Evolutionary conservation across 2,113 vertebrate genomes (phyloP).

Genomic region (Panurus biarmicus): DNA sequence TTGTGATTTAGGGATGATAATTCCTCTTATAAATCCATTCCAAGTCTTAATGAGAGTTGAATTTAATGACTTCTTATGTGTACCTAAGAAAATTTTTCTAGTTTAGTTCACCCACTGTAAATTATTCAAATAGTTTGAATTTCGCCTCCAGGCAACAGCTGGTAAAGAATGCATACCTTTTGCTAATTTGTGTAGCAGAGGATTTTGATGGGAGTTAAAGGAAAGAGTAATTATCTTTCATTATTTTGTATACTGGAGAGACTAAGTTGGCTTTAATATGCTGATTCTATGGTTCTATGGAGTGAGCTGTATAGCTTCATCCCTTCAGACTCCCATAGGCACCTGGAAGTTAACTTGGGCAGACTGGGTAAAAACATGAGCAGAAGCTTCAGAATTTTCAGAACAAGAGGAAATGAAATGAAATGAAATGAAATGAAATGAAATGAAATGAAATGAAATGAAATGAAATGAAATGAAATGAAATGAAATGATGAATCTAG

Average conservation of each 20-base stretch:
- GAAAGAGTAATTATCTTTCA: neutral
- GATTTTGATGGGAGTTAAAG: neutral
- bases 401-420: neutral
- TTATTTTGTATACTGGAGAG: neutral
- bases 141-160: neutral
- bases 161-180: neutral
- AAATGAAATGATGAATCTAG: too few relatives aligned
- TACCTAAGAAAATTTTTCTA: neutral
- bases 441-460: neutral
- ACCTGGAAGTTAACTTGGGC: neutral
- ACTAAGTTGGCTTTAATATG: neutral
- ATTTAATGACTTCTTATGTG: neutral
- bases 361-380: neutral
- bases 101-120: neutral
- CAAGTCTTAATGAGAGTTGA: neutral
- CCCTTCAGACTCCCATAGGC: neutral
- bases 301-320: neutral
- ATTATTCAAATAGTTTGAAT: neutral
- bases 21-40: neutral
- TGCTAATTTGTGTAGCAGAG: neutral
- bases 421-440: neutral
- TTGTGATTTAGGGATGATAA: neutral
- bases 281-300: neutral
- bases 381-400: neutral
- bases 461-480: neutral